Conservation (phyloP, 1,140 invertebrate species). For the Brachionus rotundiformis region DNA sequence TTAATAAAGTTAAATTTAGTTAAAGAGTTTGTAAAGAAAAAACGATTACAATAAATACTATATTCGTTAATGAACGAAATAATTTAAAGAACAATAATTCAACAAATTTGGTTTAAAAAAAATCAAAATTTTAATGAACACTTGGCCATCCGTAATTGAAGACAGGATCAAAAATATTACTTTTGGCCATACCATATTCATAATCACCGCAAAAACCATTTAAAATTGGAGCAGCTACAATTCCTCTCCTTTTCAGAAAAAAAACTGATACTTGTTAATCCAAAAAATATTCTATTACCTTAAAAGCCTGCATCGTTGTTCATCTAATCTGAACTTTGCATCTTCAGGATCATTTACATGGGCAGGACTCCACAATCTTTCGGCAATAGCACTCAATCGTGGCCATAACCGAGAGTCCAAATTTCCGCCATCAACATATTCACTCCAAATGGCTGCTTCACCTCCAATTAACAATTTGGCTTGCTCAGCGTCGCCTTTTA, state of each 20-base stretch:
- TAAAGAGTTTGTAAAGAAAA: neutral
- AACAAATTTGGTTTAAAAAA: neutral
- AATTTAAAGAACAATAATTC: neutral
- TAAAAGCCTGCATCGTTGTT: conserved; percentile 81
- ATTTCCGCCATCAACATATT: conserved; percentile 54
- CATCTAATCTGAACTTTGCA: conserved; percentile 66
- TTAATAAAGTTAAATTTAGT: neutral
- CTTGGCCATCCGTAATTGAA: conserved; percentile 50
- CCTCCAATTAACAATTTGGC: conserved; percentile 59
- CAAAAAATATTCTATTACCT: conserved; percentile 62
- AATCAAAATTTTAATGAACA: neutral
- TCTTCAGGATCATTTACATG: conserved; percentile 52
- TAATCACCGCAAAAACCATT: conserved; percentile 61
- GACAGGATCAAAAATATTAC: conserved; percentile 36
- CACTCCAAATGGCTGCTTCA: conserved; percentile 61
- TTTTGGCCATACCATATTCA: conserved; percentile 56
- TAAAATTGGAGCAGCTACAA: conserved; percentile 59
- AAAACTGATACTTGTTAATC: neutral
- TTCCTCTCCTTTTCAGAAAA: conserved; percentile 57
- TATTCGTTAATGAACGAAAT: neutral
- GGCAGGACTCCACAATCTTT: conserved; percentile 56
- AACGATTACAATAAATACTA: neutral
- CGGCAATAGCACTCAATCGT: conserved; percentile 56
- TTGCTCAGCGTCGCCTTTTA: conserved; percentile 48
- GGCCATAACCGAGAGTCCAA: conserved; percentile 54